Conservation (phyloP, 2,797 vertebrate species). For the Rhodeus uyekii region DNA sequence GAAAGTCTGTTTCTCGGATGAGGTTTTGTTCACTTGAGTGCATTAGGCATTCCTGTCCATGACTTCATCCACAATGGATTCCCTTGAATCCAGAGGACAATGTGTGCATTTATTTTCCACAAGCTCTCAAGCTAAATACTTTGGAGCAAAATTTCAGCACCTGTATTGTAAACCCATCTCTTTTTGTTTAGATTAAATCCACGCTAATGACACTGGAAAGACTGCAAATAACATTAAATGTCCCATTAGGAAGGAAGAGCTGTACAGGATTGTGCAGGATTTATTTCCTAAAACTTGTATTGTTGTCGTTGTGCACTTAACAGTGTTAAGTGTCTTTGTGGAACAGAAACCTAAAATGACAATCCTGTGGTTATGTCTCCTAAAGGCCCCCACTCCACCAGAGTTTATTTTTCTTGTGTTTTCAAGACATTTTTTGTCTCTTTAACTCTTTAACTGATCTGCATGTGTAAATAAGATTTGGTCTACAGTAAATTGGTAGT, state of each 20-base stretch:
- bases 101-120: constrained; percentile 42
- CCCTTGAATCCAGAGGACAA: constrained; percentile 47
- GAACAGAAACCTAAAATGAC: constrained; percentile 54
- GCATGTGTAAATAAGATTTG: constrained; percentile 1
- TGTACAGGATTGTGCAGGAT: constrained; percentile 16
- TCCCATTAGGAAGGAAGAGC: constrained; percentile 33
- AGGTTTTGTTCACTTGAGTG: constrained; percentile 39
- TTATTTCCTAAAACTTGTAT: constrained; percentile 36
- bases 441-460: constrained; percentile 49
- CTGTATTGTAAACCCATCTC: constrained; percentile 48
- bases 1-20: constrained; percentile 19
- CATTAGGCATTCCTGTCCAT: constrained; percentile 51
- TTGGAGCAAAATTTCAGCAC: constrained; percentile 56
- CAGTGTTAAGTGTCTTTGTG: constrained; percentile 51
- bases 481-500: not conserved
- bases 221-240: constrained; percentile 49
- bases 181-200: constrained; percentile 49
- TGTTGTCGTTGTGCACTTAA: constrained; percentile 49
- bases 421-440: constrained; percentile 36
- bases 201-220: constrained; percentile 34
- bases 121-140: constrained; percentile 43
- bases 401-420: constrained; percentile 23
- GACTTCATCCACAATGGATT: constrained; percentile 50
- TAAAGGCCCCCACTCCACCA: constrained; percentile 18
- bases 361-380: constrained; percentile 33